Evolutionary conservation across 2,797 vertebrate genomes (phyloP).

Genomic region (Periophthalmus magnuspinnatus): DNA sequence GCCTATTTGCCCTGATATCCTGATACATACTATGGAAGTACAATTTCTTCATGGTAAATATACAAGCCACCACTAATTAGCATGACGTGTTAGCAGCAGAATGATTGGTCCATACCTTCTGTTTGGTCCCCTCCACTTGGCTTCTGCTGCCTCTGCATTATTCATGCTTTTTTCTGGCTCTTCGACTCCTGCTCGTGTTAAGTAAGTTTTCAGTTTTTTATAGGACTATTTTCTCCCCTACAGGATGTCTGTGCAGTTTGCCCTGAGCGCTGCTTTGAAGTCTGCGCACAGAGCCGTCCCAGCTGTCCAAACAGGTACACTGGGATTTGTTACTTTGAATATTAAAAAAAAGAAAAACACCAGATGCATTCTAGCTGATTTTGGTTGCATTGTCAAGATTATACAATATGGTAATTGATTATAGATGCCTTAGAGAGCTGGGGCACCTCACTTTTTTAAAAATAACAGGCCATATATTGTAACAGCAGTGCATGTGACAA

Average conservation of each 20-base stretch:
- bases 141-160: conserved; percentile 62
- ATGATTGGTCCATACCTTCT: conserved; percentile 26
- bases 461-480: background rate
- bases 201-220: conserved; percentile 39
- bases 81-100: background rate
- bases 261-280: conserved; percentile 62
- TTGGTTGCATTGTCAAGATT: background rate
- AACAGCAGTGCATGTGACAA: no score
- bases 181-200: conserved; percentile 43
- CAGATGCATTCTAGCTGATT: background rate
- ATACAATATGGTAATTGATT: background rate
- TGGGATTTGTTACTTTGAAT: conserved; percentile 37
- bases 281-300: conserved; percentile 35
- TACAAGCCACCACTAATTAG: no score
- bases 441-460: no score
- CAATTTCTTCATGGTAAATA: no score
- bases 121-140: conserved; percentile 69
- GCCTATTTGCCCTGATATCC: no score
- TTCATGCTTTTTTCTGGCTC: conserved; percentile 58
- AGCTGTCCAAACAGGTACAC: conserved; percentile 54
- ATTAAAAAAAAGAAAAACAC: conserved; percentile 21
- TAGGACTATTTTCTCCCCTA: conserved; percentile 11
- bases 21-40: no score
- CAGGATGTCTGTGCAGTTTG: conserved; percentile 42
- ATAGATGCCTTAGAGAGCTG: background rate